Evolutionary conservation across 2,113 vertebrate genomes (phyloP).

Genomic region (Chaetops frenatus): DNA sequence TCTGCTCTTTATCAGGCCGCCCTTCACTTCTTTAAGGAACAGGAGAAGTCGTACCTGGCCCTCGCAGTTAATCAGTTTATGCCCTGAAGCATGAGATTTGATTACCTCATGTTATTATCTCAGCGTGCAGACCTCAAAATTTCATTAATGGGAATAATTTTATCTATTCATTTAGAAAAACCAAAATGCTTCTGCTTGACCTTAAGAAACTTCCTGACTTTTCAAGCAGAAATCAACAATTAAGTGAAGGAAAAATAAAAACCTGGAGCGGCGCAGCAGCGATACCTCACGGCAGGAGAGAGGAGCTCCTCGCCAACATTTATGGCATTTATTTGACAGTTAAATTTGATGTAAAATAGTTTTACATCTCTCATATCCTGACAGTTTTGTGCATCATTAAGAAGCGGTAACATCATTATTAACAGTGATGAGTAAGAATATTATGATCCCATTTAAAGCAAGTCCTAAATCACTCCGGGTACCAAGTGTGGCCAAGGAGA

Average conservation of each 20-base stretch:
- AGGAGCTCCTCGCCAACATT: not conserved
- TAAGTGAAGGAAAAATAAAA: not conserved
- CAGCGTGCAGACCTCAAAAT: not conserved
- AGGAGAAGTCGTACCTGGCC: not conserved
- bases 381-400: conserved; percentile 20
- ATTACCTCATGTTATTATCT: conserved; percentile 50
- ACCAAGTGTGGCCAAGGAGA: not conserved
- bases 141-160: conserved; percentile 47
- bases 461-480: not conserved
- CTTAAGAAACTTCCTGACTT: conserved; percentile 6
- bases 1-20: not conserved
- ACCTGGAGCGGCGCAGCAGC: not conserved
- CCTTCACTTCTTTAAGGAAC: not conserved
- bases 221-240: conserved; percentile 23
- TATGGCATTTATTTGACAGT: not conserved
- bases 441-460: not conserved
- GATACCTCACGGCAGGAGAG: not conserved
- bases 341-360: not conserved
- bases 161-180: not conserved
- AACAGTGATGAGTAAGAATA: not conserved
- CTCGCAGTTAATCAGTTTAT: conserved; percentile 37
- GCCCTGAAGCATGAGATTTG: conserved; percentile 70
- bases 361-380: not conserved
- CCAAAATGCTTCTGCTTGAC: not conserved
- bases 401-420: not conserved